phyloP scores from a whole-genome alignment of 1,140 invertebrate species.

The Sarcophaga peregrina region DNA sequence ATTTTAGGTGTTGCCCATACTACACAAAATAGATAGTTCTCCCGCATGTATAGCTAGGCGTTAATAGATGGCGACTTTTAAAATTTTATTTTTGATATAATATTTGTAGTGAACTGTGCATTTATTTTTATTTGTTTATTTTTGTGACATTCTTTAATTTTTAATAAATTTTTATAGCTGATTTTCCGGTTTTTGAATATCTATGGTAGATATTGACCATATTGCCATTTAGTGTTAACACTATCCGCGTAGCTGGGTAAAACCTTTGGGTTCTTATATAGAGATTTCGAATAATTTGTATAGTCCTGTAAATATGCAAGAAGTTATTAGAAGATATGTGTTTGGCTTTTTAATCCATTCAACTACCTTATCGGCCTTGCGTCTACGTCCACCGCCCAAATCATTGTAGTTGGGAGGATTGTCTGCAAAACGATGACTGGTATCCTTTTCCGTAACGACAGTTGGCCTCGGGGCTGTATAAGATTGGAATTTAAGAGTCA shows the following conservation, averaged over 20 bases:
- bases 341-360: not conserved
- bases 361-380: slow-evolving; percentile 53
- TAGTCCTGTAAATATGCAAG: slow-evolving; percentile 50
- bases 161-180: not conserved
- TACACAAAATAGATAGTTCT: no score
- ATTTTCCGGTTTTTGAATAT: not conserved
- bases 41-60: no score
- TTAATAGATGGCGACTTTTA: no score
- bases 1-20: no score
- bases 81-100: no score
- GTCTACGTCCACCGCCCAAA: slow-evolving; percentile 45
- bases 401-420: not conserved
- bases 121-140: not conserved
- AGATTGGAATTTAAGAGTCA: slow-evolving; percentile 51
- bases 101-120: no score
- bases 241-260: slow-evolving; percentile 34
- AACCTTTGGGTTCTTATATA: slow-evolving; percentile 55
- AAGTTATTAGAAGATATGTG: not conserved
- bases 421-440: slow-evolving; percentile 20
- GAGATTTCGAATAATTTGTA: slow-evolving; percentile 51
- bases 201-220: slow-evolving; percentile 47
- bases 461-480: slow-evolving; percentile 46
- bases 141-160: not conserved
- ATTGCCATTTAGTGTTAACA: slow-evolving; percentile 39
- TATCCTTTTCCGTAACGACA: not conserved